Base-by-base conservation (phyloP, 2,113 vertebrate genomes). In the Carassius auratus region DNA sequence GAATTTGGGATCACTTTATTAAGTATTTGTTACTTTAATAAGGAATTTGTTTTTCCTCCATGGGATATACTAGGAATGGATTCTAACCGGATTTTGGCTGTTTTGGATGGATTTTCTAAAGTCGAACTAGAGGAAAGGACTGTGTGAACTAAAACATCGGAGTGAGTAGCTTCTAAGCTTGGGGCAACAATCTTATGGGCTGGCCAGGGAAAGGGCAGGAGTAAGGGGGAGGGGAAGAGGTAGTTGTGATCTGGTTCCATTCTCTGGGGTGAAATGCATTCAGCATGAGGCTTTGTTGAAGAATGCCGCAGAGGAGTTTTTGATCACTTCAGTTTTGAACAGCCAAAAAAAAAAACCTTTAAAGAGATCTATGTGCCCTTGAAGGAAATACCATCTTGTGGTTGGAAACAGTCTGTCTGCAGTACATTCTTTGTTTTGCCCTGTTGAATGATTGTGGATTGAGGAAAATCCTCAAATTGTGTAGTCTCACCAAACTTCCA, bases 221-320 rank as follows among this genome's bases (percentile, higher is more conserved):
- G 82, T 73, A 89, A 91, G 92, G 92, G 93, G 92, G 92, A 92
- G 91, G 93, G 92, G 90, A 90, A 80, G 89, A 90, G 86, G 3
- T 86, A 71, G 66, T 82, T 57, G 36, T 45, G 61, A 2, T 30
- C 30, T 30, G 30, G 30, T 30, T 30, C 30, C 30, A 30, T 1
- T 30, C 30, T 30, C 30, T 30, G 30, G 30, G 2, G 30, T 30
- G 30, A 30, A 30, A 30, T 30, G 30, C 86, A 88, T 92, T 88
- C 87, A 92, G 69, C 88, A 86, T 84, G 88, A 89, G 73, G 26
- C 64, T 82, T 68, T 64, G 15, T 83, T 80, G 19, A 88, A 76
- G 73, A 87, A 61, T 77, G 80, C 83, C 2, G 19, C 79, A 71
- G 76, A 68, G 88, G 83, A 74, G 50, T 30, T 50, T 84, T 30